Evolutionary conservation across 2,888 invertebrate genomes (phyloP).

Genomic region (Belgica antarctica): DNA sequence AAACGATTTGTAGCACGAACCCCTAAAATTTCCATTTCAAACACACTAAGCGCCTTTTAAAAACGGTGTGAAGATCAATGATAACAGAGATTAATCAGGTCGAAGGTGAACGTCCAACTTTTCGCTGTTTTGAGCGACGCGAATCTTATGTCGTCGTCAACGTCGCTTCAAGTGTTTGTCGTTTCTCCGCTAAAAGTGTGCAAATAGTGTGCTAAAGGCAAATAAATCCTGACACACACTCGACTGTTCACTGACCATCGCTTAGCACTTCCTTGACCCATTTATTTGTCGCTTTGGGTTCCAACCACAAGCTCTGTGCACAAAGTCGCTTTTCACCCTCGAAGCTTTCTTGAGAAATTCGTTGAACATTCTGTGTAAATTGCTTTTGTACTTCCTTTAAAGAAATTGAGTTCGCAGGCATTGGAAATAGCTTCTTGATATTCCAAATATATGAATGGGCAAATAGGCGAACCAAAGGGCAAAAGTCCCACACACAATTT

Average conservation of each 20-base stretch:
- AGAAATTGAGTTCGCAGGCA: background rate
- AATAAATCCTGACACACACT: background rate
- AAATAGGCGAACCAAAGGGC: slow-evolving; percentile 13
- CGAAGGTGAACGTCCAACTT: background rate
- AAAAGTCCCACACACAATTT: slow-evolving; percentile 28
- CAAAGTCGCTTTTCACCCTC: background rate
- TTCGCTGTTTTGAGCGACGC: background rate
- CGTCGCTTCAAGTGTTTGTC: background rate
- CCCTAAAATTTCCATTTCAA: background rate
- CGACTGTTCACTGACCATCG: background rate
- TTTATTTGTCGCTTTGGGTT: background rate
- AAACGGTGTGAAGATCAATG: slow-evolving; percentile 9
- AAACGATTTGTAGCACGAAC: slow-evolving; percentile 12
- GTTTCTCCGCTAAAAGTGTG: background rate
- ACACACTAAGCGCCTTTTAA: background rate
- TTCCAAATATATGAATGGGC: background rate
- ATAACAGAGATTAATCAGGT: background rate
- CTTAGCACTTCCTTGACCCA: background rate
- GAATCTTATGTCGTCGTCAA: background rate
- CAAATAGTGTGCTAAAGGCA: background rate
- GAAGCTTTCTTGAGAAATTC: background rate
- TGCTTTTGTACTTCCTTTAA: background rate
- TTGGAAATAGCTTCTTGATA: background rate
- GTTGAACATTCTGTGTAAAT: slow-evolving; percentile 7
- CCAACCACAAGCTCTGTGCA: background rate